A percentile compares a stretch with the other conserved stretches of the same genome.
phyloP scores from a whole-genome alignment of 2,113 vertebrate species.

The Antidorcas marsupialis region DNA sequence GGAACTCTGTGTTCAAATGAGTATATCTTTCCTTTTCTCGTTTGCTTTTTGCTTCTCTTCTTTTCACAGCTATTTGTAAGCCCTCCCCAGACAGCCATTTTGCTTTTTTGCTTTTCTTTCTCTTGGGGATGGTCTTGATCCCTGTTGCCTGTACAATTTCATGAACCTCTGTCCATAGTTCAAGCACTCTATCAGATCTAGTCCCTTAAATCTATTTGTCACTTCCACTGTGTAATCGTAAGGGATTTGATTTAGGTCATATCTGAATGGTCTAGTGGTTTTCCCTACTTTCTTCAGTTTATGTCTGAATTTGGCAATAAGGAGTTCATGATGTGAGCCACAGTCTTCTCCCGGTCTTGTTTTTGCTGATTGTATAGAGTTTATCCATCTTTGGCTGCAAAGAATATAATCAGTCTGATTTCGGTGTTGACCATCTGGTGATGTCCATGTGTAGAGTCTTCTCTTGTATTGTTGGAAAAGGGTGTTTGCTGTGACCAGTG shows the following conservation, averaged over 20 bases:
- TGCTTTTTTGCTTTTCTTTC: not conserved
- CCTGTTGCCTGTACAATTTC: not conserved
- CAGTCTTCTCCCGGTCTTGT: not conserved
- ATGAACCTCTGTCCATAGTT: not conserved
- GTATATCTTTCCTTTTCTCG: not conserved
- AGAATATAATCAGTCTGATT: not conserved
- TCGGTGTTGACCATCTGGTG: not conserved
- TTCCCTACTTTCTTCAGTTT: not conserved
- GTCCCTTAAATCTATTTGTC: not conserved
- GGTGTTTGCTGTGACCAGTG: too few species aligned
- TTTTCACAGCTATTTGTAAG: not conserved
- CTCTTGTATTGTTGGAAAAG: too few species aligned
- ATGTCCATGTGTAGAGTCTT: not conserved
- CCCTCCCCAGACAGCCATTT: not conserved
- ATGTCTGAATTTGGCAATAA: not conserved
- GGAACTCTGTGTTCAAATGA: not conserved
- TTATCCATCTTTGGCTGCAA: not conserved
- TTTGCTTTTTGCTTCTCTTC: not conserved
- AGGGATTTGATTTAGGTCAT: not conserved
- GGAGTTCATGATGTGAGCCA: not conserved
- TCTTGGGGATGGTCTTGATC: not conserved
- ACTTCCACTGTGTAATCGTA: not conserved
- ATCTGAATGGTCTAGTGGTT: not conserved
- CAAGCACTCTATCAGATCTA: not conserved
- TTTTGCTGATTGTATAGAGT: not conserved